phyloP scores from a whole-genome alignment of 2,797 vertebrate genomes.

The Tiaroga cobitis region DNA sequence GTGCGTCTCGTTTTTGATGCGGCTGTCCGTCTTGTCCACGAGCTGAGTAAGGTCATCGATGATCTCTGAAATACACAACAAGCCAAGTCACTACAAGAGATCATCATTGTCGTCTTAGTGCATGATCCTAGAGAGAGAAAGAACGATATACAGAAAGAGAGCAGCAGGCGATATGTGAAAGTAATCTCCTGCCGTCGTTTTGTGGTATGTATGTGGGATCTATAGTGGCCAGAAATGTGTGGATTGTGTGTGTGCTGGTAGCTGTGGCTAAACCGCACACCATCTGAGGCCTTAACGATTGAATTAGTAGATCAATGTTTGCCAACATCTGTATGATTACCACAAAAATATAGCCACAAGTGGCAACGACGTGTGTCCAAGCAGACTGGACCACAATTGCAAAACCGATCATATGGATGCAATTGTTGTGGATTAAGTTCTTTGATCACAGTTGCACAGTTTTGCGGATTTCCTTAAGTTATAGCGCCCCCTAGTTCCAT shows the following conservation, averaged over 20 bases:
- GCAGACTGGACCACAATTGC: neutral
- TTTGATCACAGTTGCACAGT: neutral
- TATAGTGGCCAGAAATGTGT: conserved; percentile 23
- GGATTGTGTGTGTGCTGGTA: neutral
- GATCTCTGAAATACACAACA: conserved; percentile 81
- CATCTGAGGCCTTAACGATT: conserved; percentile 3
- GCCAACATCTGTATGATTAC: conserved; percentile 13
- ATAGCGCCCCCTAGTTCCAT: conserved; percentile 20
- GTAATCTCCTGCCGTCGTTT: neutral
- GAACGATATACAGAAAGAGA: neutral
- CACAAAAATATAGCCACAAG: neutral
- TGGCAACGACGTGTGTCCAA: conserved; percentile 1
- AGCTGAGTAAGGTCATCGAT: conserved; percentile 92
- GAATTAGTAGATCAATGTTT: conserved; percentile 12
- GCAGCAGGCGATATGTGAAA: neutral
- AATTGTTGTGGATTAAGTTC: conserved; percentile 7
- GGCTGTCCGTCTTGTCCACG: conserved; percentile 90
- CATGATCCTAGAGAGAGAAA: neutral
- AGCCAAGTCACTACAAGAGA: neutral
- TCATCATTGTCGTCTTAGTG: neutral
- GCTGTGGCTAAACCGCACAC: conserved; percentile 6
- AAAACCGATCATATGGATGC: conserved; percentile 10
- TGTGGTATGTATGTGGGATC: conserved; percentile 1
- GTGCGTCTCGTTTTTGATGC: conserved; percentile 85
- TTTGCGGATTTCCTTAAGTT: conserved; percentile 26